Evolutionary conservation across 2,113 vertebrate genomes (phyloP), one percentile per base, ranked within the genome.

Genomic region (Geococcyx californianus): DNA sequence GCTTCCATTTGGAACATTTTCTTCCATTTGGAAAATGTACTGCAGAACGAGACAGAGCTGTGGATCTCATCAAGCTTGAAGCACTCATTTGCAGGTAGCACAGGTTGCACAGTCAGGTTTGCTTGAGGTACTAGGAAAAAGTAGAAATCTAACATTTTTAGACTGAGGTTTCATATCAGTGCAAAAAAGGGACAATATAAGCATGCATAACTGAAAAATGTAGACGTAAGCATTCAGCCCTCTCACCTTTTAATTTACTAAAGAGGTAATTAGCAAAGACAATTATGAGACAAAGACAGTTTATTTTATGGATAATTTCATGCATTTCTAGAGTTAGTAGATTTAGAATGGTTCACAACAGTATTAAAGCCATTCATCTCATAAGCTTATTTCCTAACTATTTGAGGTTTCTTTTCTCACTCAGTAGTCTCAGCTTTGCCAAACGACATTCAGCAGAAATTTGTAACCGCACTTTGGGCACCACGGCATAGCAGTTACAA

Each of bases 241-340:
- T 82, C 70, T 93, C 88, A 92, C 87, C 91, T 95, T 84, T 87
- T 55, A 69, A 83, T 94, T 94, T 93, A 33, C 56, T 84, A 15
- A 26, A 94, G 85, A 93, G 40, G 23, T 88, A 81, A 86, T 94
- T 78, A 96, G 55, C 73, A 76, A 84, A 95, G 60, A 80, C 60
- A 84, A 84, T 79, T 81, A 72, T 64, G 69, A 91, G 63, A 66
- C n/a, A 66, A 95, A 91, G 34, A 19, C 72, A 88, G 85, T 93
- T 87, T 80, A 52, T 80, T 91, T 91, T 80, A 72, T 76, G 52
- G 75, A 33, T 78, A 93, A 96, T 67, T 77, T 64, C 67, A 47
- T 38, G 28, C 58, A 79, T 79, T 94, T 78, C 44, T 75, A 80
- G 38, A 77, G 38, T 54, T 42, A 95, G 28, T 58, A 60, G 58